These are phyloP conservation scores for Phacellophora camtschatica DNA, from an alignment of 30 jellyfish, hydroid and myxozoan genomes.

Conservation along the genomic window DNA sequence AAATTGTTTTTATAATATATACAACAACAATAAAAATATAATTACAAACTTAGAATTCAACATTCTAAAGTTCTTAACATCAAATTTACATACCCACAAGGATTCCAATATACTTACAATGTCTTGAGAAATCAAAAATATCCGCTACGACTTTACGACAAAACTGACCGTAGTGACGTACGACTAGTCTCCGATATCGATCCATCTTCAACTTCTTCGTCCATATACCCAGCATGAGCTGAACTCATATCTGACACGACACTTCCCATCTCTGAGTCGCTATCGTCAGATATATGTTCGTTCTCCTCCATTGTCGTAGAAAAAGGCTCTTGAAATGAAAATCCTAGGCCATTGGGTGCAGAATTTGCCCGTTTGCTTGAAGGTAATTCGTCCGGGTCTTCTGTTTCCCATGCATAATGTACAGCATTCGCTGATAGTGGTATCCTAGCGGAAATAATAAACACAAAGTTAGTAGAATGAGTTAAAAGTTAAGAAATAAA, in stretches of 20 bases:
- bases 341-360: conserved; percentile 46
- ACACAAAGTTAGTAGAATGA: no score
- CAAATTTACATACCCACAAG: neutral
- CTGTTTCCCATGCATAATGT: conserved; percentile 34
- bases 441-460: conserved; percentile 14
- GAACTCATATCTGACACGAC: conserved; percentile 53
- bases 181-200: neutral
- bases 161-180: neutral
- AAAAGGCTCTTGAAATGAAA: neutral
- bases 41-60: no score
- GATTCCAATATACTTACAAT: no score
- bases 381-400: neutral
- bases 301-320: neutral
- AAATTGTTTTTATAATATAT: no score
- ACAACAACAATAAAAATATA: no score
- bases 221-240: conserved; percentile 51
- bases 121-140: neutral
- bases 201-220: conserved; percentile 5
- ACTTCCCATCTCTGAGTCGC: conserved; percentile 27
- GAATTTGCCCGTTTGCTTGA: conserved; percentile 40
- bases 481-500: no score
- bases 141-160: neutral
- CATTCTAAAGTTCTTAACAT: neutral
- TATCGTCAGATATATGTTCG: neutral
- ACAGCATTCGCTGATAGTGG: conserved; percentile 69